phyloP scores from a whole-genome alignment of 2,797 vertebrate genomes.

The Perodicticus potto region DNA sequence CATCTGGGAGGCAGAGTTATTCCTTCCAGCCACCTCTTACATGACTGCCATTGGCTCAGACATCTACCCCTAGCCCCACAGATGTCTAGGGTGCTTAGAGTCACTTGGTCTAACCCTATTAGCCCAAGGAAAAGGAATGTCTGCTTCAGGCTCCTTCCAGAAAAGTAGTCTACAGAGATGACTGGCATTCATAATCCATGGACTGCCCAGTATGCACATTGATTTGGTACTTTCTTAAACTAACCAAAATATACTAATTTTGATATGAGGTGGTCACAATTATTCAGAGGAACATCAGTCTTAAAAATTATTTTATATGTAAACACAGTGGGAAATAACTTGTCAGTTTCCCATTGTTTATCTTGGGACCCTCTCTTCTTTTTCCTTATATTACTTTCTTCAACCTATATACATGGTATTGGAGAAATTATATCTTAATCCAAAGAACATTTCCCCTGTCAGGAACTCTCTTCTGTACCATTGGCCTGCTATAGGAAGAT shows the following conservation, averaged over 20 bases:
- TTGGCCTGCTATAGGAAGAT: not conserved
- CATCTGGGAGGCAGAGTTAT: not conserved
- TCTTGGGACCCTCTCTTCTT: not conserved
- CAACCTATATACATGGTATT: not conserved
- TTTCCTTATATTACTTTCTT: not conserved
- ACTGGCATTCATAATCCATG: not conserved
- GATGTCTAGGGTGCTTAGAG: not conserved
- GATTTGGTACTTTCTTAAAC: conserved; percentile 1
- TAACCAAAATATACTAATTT: not conserved
- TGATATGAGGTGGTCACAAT: not conserved
- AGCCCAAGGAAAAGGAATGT: not conserved
- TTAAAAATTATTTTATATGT: not conserved
- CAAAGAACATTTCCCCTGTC: not conserved
- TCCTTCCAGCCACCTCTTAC: not conserved
- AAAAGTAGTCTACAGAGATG: not conserved
- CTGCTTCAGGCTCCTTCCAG: not conserved
- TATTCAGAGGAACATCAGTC: not conserved
- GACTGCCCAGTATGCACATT: not conserved
- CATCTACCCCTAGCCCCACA: not conserved
- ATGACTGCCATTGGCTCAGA: not conserved
- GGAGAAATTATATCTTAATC: conserved; percentile 16
- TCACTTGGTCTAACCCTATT: not conserved
- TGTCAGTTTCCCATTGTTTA: not conserved
- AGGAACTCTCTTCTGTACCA: not conserved
- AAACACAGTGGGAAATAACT: not conserved